Evolutionary conservation across 2,797 vertebrate genomes (phyloP).

Genomic region (Amblyraja radiata): DNA sequence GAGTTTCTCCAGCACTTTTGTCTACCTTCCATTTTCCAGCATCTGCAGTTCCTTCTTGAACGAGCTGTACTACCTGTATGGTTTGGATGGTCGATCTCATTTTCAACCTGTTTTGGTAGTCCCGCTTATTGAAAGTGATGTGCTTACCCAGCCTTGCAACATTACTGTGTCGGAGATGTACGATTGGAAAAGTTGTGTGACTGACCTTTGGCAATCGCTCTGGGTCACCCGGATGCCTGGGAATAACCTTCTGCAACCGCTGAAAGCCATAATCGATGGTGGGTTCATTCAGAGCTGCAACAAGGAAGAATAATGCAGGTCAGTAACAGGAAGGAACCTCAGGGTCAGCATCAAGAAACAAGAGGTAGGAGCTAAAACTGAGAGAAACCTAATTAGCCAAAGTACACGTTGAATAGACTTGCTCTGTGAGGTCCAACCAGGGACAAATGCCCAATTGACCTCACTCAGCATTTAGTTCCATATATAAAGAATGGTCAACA

Average conservation of each 20-base stretch:
- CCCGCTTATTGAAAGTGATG: neutral
- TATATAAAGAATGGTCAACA: neutral
- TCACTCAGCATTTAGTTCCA: neutral
- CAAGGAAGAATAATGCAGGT: constrained; percentile 45
- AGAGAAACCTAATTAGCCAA: neutral
- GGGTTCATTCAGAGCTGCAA: constrained; percentile 88
- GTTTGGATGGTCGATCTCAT: neutral
- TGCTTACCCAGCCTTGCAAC: too few species aligned
- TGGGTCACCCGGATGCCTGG: constrained; percentile 89
- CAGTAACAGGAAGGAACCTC: neutral
- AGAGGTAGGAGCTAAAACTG: neutral
- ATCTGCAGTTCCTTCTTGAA: too few species aligned
- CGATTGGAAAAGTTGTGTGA: constrained; percentile 11
- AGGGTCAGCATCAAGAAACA: too few species aligned
- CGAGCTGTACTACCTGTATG: neutral
- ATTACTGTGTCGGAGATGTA: neutral
- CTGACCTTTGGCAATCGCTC: constrained; percentile 95
- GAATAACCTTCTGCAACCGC: constrained; percentile 96
- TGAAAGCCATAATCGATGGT: constrained; percentile 99
- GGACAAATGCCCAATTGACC: too few species aligned
- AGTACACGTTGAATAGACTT: neutral
- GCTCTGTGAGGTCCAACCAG: neutral
- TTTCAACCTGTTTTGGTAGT: neutral
- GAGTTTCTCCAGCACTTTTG: too few species aligned
- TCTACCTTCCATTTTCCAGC: too few species aligned